Evolutionary conservation across 1,140 invertebrate genomes (phyloP).

Genomic region (Caenorhabditis brenneri): DNA sequence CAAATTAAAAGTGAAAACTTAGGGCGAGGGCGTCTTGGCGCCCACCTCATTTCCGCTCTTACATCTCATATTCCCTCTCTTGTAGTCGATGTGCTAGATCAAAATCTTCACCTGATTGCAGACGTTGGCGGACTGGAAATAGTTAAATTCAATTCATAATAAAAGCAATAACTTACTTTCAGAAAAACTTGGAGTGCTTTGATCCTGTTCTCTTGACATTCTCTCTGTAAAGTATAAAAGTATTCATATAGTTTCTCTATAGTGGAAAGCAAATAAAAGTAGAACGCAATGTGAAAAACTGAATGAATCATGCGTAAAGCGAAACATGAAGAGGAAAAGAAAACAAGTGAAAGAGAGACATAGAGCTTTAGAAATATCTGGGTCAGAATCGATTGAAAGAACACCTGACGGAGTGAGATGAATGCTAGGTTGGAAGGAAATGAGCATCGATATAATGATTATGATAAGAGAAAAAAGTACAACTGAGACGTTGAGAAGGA

Average conservation of each 20-base stretch:
- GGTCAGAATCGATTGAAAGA: constrained; percentile 9
- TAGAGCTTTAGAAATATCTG: constrained; percentile 28
- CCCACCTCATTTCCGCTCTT: background rate
- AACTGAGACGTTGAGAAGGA: background rate
- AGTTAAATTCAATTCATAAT: background rate
- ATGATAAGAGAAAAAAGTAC: background rate
- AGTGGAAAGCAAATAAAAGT: background rate
- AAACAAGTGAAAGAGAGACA: background rate
- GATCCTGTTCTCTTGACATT: constrained; percentile 18
- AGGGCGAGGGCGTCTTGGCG: background rate
- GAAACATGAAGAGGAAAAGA: background rate
- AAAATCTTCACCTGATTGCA: constrained; percentile 18
- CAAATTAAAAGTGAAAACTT: constrained; percentile 26
- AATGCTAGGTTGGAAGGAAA: background rate
- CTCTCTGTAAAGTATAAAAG: background rate
- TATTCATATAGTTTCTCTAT: background rate
- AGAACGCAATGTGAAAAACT: background rate
- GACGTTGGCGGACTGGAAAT: constrained; percentile 6
- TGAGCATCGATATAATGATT: background rate
- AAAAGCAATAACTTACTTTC: background rate
- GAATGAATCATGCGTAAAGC: constrained; percentile 5
- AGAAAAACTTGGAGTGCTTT: background rate
- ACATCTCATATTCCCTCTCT: constrained; percentile 33
- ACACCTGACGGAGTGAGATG: background rate
- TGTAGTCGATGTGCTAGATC: constrained; percentile 24